Base-by-base conservation (phyloP, 2,888 invertebrate genomes). In the Pseudococcus viburni region DNA sequence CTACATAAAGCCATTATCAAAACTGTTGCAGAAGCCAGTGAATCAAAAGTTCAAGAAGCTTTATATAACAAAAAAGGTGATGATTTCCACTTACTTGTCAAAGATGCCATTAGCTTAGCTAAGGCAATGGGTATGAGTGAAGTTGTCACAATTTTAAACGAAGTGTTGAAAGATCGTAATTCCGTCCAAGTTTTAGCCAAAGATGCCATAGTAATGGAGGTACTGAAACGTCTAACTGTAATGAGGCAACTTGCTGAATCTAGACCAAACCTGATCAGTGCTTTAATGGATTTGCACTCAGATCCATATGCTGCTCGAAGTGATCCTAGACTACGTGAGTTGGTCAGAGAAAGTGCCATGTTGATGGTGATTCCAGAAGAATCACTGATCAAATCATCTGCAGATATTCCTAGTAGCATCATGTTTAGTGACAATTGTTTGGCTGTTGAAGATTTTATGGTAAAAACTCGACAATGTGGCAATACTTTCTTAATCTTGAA, bases 361-460 rank as follows among this genome's bases (percentile, higher is more conserved):
- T 92, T 96, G 42, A 94, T 95, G 93, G 94, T 94, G 22, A 93
- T 94, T 42, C 94, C 94, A 0, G 94, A 94, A 91, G 94, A 94
- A 90, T 90, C 90, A n/a, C 91, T 92, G 3, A 89, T 94, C 17
- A 91, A 93, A 90, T 94, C 94, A 64, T 95, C 96, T 1, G 94
- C 93, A 89, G 95, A 95, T 89, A 94, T 96, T n/a, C 96, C 96
- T 17, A 91, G 94, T 5, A 93, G 94, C 89, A 91, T 96, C 42
- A 93, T 96, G 89, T 93, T 94, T 90, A 93, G 94, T 4, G 94
- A 95, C 90, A 95, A 96, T 90, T 93, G 94, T 90, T 92, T 96
- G n/a, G 95, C 95, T 0, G 95, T 95, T 92, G 95, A 95, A 92
- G 95, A 95, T 90, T 95, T 94, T 90, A 91, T 95, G 84, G 89